Evolutionary conservation across 2,113 vertebrate species (phyloP).

Genomic region (Mastomys natalensis): DNA sequence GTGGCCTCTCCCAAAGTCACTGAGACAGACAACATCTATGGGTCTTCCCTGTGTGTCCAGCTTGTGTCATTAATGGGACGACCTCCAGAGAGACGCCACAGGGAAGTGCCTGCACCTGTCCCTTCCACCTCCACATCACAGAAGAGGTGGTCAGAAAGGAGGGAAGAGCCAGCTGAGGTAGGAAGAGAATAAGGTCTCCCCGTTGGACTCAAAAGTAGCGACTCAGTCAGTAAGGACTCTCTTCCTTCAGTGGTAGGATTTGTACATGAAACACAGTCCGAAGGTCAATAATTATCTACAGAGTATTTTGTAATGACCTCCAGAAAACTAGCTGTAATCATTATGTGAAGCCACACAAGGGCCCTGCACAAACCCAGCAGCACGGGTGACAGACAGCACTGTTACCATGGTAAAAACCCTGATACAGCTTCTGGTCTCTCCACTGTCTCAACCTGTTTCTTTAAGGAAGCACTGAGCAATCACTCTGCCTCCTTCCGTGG

Average conservation of each 20-base stretch:
- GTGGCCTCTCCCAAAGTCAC: background rate
- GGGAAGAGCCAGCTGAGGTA: background rate
- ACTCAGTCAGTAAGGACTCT: background rate
- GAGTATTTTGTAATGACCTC: constrained; percentile 31
- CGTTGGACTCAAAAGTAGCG: background rate
- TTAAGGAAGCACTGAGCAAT: constrained; percentile 14
- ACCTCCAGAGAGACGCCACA: background rate
- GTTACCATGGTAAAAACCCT: background rate
- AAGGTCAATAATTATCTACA: constrained; percentile 56
- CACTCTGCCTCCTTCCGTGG: background rate
- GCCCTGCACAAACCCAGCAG: constrained; percentile 47
- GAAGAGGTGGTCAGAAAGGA: background rate
- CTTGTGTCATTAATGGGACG: background rate
- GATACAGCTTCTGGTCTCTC: background rate
- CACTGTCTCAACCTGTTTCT: background rate
- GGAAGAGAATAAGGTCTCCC: background rate
- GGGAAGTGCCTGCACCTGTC: background rate
- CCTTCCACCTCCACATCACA: background rate
- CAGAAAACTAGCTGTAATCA: constrained; percentile 60
- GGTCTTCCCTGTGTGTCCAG: background rate
- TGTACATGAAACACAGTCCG: constrained; percentile 41
- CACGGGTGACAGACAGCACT: background rate
- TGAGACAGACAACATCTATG: background rate
- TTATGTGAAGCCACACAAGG: constrained; percentile 12
- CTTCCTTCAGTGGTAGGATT: constrained; percentile 31